phyloP scores from a whole-genome alignment of 2,113 vertebrate genomes.

The Perccottus glenii region DNA sequence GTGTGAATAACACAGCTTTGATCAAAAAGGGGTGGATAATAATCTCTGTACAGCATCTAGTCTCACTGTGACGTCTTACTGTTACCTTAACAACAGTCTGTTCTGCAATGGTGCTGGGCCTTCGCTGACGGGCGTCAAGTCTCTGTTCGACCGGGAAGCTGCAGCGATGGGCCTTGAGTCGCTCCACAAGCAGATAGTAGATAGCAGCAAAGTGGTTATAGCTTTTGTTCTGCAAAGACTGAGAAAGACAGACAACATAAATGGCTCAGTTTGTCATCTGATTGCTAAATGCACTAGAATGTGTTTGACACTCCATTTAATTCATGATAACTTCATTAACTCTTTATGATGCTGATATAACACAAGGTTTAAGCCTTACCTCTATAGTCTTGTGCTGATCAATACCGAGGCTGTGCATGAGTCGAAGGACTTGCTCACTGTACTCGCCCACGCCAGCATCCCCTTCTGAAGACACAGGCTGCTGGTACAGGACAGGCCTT shows the following conservation, averaged over 20 bases:
- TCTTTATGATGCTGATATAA: neutral
- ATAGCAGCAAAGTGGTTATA: conserved; percentile 99
- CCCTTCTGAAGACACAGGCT: conserved; percentile 79
- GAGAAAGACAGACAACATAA: conserved; percentile 47
- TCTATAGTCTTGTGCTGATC: conserved; percentile 98
- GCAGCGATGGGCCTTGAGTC: conserved; percentile 94
- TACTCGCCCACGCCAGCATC: conserved; percentile 86
- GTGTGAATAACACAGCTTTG: conserved; percentile 71
- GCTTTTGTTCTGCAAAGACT: conserved; percentile 98
- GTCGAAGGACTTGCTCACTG: conserved; percentile 93
- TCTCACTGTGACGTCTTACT: neutral
- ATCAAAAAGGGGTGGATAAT: conserved; percentile 44
- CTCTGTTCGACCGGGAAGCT: conserved; percentile 96
- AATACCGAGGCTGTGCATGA: conserved; percentile 98
- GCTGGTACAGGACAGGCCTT: conserved; percentile 87
- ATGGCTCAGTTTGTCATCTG: neutral
- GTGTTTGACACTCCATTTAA: too few relatives aligned
- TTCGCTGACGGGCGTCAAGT: conserved; percentile 90
- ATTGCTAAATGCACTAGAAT: neutral
- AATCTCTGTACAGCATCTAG: conserved; percentile 42
- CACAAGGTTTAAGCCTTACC: conserved; percentile 76
- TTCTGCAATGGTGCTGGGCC: conserved; percentile 94
- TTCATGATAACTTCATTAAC: conserved; percentile 9
- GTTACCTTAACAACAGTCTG: conserved; percentile 94
- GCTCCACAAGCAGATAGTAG: conserved; percentile 96